Percentiles rank a stretch among this genome's conserved stretches.
Conservation (phyloP, 2,888 invertebrate species). For the Phlogophora meticulosa region DNA sequence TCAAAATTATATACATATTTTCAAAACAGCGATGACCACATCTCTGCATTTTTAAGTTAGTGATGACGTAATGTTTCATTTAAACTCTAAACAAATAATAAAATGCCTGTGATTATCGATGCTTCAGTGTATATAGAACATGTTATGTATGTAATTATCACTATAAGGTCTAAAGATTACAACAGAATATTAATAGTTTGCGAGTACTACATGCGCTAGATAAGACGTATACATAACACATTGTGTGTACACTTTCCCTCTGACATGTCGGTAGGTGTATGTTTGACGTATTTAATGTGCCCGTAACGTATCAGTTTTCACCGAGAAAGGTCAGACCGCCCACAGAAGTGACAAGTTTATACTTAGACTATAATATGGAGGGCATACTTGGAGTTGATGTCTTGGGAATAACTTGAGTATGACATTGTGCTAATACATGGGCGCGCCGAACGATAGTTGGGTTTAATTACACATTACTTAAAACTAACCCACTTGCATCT, state of each 20-base stretch:
- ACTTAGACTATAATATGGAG: constrained; percentile 14
- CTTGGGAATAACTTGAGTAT: constrained; percentile 2
- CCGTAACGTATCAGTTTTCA: constrained; percentile 46
- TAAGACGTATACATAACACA: constrained; percentile 18
- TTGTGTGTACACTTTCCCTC: constrained; percentile 9
- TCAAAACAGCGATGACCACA: no score
- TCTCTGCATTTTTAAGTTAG: no score
- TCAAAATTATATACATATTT: no score
- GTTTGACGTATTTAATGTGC: constrained; percentile 45
- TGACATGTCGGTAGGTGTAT: constrained; percentile 44
- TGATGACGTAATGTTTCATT: no score
- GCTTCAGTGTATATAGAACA: background rate
- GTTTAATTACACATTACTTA: no score
- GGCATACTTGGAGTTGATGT: constrained; percentile 5
- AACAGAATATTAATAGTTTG: constrained; percentile 32
- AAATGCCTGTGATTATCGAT: background rate
- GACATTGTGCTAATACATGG: background rate
- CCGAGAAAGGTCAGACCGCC: constrained; percentile 54
- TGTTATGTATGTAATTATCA: background rate
- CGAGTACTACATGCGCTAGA: constrained; percentile 20
- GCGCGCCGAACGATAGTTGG: no score
- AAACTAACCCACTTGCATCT: no score
- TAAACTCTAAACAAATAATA: no score
- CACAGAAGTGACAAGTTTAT: constrained; percentile 34
- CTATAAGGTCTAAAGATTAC: constrained; percentile 14